These are phyloP conservation scores for Trachymyrmex septentrionalis DNA, from an alignment of 1,140 invertebrate genomes.

Conservation along the genomic window DNA sequence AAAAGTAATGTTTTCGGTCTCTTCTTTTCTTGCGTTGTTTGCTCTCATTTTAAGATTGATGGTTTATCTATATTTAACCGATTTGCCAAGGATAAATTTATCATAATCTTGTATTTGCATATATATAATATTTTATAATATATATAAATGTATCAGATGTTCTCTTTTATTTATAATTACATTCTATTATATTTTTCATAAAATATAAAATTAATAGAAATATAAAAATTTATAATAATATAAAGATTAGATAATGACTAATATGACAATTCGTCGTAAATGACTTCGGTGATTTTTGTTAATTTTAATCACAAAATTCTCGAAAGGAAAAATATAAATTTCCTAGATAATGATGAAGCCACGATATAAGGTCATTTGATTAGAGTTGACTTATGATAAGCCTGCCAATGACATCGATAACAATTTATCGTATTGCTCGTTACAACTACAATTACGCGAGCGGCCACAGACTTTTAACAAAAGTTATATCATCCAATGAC, in stretches of 20 bases:
- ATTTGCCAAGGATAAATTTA: neutral
- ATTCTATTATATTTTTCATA: too few relatives aligned
- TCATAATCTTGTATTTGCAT: too few relatives aligned
- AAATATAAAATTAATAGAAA: neutral
- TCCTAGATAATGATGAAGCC: neutral
- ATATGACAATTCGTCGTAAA: too few relatives aligned
- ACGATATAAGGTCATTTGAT: slow-evolving; percentile 16
- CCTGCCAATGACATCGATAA: slow-evolving; percentile 37
- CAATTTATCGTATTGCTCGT: slow-evolving; percentile 3
- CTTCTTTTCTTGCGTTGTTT: neutral
- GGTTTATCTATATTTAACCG: neutral
- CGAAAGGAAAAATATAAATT: neutral
- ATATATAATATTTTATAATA: slow-evolving; percentile 4
- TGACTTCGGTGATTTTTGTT: neutral
- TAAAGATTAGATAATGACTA: neutral
- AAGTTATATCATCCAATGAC: slow-evolving; percentile 25
- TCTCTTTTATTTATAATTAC: too few relatives aligned
- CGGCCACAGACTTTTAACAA: slow-evolving; percentile 12
- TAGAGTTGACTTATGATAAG: neutral
- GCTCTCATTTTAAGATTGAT: neutral
- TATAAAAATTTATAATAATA: slow-evolving; percentile 4
- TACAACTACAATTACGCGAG: slow-evolving; percentile 18
- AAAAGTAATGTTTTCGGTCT: neutral
- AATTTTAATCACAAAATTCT: neutral
- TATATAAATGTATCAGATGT: neutral